These are phyloP conservation scores for Drosophila greeni DNA, from an alignment of 2,888 invertebrate genomes.

Conservation along the genomic window DNA sequence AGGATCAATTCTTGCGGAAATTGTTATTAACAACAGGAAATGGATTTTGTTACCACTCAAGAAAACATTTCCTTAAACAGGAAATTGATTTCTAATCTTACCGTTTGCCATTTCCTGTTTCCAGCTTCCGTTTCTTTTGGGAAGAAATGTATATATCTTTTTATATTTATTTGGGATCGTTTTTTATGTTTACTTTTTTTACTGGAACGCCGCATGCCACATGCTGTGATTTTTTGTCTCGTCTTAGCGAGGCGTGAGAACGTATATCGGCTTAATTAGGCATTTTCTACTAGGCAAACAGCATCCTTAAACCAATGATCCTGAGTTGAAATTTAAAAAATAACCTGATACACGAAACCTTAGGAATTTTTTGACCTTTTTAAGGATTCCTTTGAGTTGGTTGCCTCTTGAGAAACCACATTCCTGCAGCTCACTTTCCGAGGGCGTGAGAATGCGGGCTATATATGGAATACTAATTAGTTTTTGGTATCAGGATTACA, in stretches of 20 bases:
- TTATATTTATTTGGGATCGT: constrained; percentile 16
- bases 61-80: constrained; percentile 20
- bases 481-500: constrained; percentile 17
- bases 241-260: constrained; percentile 50
- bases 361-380: constrained; percentile 21
- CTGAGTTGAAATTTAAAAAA: not conserved
- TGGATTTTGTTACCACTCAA: constrained; percentile 20
- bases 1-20: not conserved
- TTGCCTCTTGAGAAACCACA: not conserved
- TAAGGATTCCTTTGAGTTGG: constrained; percentile 35
- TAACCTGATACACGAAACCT: constrained; percentile 27
- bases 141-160: constrained; percentile 7
- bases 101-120: constrained; percentile 19
- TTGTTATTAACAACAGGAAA: constrained; percentile 26
- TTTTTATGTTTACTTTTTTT: constrained; percentile 21
- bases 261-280: constrained; percentile 47
- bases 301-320: constrained; percentile 22
- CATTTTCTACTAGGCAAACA: constrained; percentile 49
- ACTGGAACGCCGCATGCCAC: constrained; percentile 23
- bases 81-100: constrained; percentile 28
- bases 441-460: constrained; percentile 14
- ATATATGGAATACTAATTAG: constrained; percentile 15
- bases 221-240: constrained; percentile 27
- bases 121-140: constrained; percentile 12
- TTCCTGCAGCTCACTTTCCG: not conserved